A percentile compares a stretch with the other conserved stretches of the same genome.
Conservation (phyloP, 1,140 invertebrate genomes). For the Pomacea maculata region DNA sequence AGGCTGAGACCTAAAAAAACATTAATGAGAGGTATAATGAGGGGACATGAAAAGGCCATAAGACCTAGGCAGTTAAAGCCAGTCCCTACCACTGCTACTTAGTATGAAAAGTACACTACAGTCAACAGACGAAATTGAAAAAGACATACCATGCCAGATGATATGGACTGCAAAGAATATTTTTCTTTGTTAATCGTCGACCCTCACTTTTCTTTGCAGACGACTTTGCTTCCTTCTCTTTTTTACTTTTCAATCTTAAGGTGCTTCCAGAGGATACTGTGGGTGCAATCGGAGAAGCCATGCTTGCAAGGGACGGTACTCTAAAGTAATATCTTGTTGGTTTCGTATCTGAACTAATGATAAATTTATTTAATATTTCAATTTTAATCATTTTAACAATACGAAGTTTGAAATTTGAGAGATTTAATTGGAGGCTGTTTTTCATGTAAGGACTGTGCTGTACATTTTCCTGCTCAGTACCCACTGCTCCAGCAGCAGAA, state of each 20-base stretch:
- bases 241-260: not conserved
- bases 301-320: constrained; percentile 1
- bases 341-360: not conserved
- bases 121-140: not conserved
- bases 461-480: not conserved
- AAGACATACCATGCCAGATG: not conserved
- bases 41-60: too few species aligned
- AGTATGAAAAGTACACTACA: not conserved
- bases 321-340: not conserved
- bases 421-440: not conserved
- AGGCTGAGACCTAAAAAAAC: not conserved
- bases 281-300: not conserved
- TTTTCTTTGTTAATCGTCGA: not conserved
- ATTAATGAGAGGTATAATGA: not conserved
- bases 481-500: not conserved
- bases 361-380: not conserved
- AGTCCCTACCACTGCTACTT: too few species aligned
- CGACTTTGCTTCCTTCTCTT: not conserved
- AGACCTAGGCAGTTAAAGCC: not conserved
- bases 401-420: not conserved
- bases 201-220: not conserved
- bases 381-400: not conserved
- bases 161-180: not conserved
- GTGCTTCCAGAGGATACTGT: not conserved
- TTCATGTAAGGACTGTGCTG: not conserved